phyloP scores from a whole-genome alignment of 2,888 invertebrate species.

The Anaspis maculata region DNA sequence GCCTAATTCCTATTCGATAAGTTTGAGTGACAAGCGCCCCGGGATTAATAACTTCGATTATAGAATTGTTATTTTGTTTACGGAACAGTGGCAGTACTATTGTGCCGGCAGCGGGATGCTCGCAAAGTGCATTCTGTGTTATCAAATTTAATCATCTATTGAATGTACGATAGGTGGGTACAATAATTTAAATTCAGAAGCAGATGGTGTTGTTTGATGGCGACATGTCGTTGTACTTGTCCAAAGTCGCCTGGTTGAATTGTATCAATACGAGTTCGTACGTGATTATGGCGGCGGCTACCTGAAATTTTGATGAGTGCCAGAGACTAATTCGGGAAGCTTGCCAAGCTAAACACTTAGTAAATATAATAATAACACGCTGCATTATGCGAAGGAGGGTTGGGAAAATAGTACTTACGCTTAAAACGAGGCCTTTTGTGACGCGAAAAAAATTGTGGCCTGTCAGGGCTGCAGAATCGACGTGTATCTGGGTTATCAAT shows the following conservation, averaged over 20 bases:
- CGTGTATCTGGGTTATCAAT: constrained; percentile 24
- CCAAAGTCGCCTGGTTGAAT: constrained; percentile 19
- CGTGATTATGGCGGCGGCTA: constrained; percentile 32
- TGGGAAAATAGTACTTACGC: constrained; percentile 25
- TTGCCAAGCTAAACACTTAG: not conserved
- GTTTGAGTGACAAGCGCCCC: too few relatives aligned
- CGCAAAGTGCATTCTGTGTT: not conserved
- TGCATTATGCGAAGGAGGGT: too few relatives aligned
- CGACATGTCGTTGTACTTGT: too few relatives aligned
- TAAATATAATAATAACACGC: constrained; percentile 2
- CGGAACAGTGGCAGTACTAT: too few relatives aligned
- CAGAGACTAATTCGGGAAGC: too few relatives aligned
- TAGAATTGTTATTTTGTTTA: too few relatives aligned
- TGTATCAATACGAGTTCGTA: constrained; percentile 35
- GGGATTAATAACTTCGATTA: too few relatives aligned
- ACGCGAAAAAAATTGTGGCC: constrained; percentile 30
- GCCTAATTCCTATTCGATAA: too few relatives aligned
- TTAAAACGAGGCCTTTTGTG: constrained; percentile 28
- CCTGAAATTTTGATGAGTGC: too few relatives aligned
- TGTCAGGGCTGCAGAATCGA: constrained; percentile 23
- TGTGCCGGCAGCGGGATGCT: not conserved
- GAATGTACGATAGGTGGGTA: not conserved
- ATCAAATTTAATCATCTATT: too few relatives aligned
- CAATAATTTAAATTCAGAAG: constrained; percentile 3
- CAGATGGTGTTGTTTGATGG: constrained; percentile 9